Conservation (phyloP, 2,888 invertebrate genomes). For the Chrysolina americana region DNA sequence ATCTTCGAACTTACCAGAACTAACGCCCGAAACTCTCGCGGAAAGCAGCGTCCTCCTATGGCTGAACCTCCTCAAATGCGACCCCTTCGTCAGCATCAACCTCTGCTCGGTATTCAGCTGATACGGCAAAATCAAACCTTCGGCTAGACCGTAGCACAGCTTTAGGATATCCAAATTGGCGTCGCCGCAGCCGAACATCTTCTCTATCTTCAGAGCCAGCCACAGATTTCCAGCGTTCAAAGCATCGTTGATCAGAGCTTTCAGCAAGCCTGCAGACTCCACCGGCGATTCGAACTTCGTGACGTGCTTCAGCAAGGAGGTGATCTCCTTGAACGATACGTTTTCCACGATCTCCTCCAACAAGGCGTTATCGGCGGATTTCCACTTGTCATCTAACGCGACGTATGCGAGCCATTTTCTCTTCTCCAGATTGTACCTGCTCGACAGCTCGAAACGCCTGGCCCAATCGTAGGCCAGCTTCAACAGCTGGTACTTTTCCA, state of each 20-base stretch:
- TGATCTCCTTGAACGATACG: constrained; percentile 53
- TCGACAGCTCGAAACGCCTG: constrained; percentile 56
- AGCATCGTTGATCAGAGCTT: constrained; percentile 72
- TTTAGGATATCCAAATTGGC: constrained; percentile 75
- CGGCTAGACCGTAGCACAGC: constrained; percentile 77
- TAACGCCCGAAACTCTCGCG: constrained; percentile 59
- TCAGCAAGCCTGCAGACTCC: constrained; percentile 69
- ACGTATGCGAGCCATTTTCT: constrained; percentile 64
- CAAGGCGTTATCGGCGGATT: constrained; percentile 33
- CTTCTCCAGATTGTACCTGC: constrained; percentile 61
- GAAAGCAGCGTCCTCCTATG: constrained; percentile 65
- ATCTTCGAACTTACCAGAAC: constrained; percentile 58
- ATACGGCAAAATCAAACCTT: constrained; percentile 75
- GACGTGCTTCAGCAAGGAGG: constrained; percentile 50
- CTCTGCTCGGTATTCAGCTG: constrained; percentile 78
- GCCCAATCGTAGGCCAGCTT: constrained; percentile 66
- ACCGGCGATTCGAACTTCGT: constrained; percentile 55
- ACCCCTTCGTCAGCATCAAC: constrained; percentile 70
- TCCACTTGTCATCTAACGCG: constrained; percentile 54
- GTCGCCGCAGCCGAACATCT: constrained; percentile 70
- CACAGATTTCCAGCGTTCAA: constrained; percentile 74
- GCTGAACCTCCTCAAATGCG: constrained; percentile 67
- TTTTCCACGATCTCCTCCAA: constrained; percentile 31
- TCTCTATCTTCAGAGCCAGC: constrained; percentile 75
- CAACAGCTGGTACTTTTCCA: constrained; percentile 71